Evolutionary conservation across 1,140 invertebrate genomes (phyloP).

Genomic region (Drosophila biarmipes): DNA sequence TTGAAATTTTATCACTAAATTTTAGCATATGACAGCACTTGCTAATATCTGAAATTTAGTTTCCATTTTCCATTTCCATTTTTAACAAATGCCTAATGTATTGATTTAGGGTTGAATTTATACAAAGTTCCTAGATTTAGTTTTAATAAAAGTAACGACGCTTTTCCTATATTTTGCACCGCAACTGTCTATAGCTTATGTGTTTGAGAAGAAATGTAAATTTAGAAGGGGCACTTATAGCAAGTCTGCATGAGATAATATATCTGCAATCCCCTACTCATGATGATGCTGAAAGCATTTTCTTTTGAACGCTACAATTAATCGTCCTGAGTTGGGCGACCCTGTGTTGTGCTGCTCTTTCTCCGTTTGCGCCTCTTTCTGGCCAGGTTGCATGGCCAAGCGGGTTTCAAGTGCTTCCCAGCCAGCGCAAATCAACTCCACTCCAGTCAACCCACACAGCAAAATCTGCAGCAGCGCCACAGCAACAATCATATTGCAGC

Average conservation of each 20-base stretch:
- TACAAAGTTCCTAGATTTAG: background rate
- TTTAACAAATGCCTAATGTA: too few species aligned
- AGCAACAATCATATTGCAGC: slow-evolving; percentile 61
- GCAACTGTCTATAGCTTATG: slow-evolving; percentile 13
- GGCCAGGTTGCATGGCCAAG: slow-evolving; percentile 19
- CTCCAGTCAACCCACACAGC: slow-evolving; percentile 56
- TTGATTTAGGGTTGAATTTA: background rate
- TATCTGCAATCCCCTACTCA: slow-evolving; percentile 36
- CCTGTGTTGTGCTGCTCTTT: slow-evolving; percentile 8
- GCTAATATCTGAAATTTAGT: background rate
- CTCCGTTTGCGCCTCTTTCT: background rate
- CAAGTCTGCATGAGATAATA: slow-evolving; percentile 60
- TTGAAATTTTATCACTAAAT: background rate
- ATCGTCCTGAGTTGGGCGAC: slow-evolving; percentile 31
- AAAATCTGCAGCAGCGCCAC: slow-evolving; percentile 22
- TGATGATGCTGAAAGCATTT: slow-evolving; percentile 39
- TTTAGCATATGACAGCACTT: background rate
- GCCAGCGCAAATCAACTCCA: slow-evolving; percentile 57
- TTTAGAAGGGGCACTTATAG: slow-evolving; percentile 66
- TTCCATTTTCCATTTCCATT: background rate
- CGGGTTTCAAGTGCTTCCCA: slow-evolving; percentile 61
- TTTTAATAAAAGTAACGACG: background rate
- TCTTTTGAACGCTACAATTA: slow-evolving; percentile 77
- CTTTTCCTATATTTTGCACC: background rate
- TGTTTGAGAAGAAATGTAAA: slow-evolving; percentile 54